phyloP scores from a whole-genome alignment of 35 echinoderm and acorn worm species.

The Heliocidaris erythrogramma region DNA sequence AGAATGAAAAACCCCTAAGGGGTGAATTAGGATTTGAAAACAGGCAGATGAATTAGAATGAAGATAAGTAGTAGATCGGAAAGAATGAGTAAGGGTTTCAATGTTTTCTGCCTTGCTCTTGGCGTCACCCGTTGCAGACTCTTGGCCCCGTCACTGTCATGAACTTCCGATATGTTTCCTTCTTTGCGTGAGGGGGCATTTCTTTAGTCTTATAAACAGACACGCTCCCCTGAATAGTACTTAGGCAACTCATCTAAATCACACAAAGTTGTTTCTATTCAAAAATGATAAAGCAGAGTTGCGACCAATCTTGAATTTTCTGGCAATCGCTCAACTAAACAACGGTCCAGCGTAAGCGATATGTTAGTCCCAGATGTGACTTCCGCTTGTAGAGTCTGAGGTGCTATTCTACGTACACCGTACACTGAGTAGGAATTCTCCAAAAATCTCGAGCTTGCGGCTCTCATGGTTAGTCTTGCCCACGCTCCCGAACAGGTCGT shows the following conservation, averaged over 20 bases:
- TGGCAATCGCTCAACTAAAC: not conserved
- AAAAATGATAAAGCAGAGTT: not conserved
- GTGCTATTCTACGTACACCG: not conserved
- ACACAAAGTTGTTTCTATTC: not conserved
- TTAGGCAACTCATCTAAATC: not conserved
- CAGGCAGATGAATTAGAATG: not conserved
- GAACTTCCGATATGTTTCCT: slow-evolving; percentile 20
- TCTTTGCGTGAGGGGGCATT: not conserved
- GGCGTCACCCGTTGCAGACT: slow-evolving; percentile 39
- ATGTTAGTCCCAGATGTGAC: not conserved
- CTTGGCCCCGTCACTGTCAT: slow-evolving; percentile 39
- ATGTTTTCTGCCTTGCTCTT: slow-evolving; percentile 10
- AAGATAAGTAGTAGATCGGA: slow-evolving; percentile 7
- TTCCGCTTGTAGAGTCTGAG: slow-evolving; percentile 8
- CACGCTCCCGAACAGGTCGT: not conserved
- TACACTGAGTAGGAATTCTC: not conserved
- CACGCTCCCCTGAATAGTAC: not conserved
- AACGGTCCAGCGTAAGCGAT: not conserved
- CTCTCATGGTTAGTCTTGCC: not conserved
- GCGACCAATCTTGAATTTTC: not conserved
- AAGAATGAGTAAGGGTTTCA: slow-evolving; percentile 39
- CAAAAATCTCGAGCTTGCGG: not conserved
- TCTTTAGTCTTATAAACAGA: not conserved
- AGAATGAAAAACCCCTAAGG: too few species aligned
- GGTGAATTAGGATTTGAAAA: not conserved